Evolutionary conservation across 2,888 invertebrate genomes (phyloP).

Genomic region (Caenorhabditis sp.): DNA sequence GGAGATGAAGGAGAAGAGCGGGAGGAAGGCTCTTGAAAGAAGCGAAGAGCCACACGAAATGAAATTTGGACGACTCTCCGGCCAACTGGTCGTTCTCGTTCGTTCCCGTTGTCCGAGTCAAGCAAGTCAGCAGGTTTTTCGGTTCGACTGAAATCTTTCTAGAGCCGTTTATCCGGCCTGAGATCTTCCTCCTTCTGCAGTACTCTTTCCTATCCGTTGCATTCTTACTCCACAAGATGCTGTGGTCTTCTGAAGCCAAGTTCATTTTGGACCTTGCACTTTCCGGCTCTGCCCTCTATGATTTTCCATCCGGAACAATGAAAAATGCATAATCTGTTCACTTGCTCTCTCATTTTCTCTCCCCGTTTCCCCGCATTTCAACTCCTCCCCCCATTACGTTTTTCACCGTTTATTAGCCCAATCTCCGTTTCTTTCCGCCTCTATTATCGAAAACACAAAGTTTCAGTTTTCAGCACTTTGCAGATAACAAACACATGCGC

Average conservation of each 20-base stretch:
- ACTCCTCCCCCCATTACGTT: neutral
- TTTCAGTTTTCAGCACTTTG: conserved; percentile 36
- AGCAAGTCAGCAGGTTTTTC: neutral
- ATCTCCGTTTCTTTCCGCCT: conserved; percentile 17
- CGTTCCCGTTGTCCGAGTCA: conserved; percentile 7
- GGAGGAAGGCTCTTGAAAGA: conserved; percentile 22
- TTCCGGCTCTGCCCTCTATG: neutral
- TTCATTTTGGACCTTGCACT: conserved; percentile 1
- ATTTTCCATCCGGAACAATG: conserved; percentile 8
- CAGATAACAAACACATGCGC: conserved; percentile 56
- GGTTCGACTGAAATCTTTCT: neutral
- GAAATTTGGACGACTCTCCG: conserved; percentile 39
- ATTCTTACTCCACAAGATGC: no score
- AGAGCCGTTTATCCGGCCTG: neutral
- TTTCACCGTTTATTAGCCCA: conserved; percentile 44
- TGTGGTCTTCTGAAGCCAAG: no score
- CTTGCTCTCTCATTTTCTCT: conserved; percentile 2
- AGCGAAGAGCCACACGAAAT: conserved; percentile 33
- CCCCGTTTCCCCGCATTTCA: conserved; percentile 4
- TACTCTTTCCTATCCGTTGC: no score
- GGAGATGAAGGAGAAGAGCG: neutral
- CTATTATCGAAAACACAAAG: conserved; percentile 13
- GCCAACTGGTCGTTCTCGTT: neutral
- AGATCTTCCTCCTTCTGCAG: no score
- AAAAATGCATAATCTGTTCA: conserved; percentile 12